These are phyloP conservation scores for Apamea sordens DNA, from an alignment of 2,888 invertebrate species.

Conservation along the genomic window DNA sequence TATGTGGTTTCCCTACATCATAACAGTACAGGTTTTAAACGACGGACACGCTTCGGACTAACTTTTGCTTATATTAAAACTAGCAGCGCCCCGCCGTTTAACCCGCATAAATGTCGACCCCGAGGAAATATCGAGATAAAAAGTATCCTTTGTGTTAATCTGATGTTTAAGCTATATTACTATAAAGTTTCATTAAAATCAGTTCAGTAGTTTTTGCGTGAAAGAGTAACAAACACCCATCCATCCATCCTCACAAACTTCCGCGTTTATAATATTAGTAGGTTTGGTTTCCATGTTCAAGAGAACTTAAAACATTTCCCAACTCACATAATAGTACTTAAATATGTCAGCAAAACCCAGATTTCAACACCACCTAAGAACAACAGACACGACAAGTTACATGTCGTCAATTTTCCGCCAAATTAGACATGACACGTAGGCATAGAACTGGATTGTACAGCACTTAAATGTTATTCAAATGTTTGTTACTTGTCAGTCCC, in stretches of 20 bases:
- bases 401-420: slow-evolving; percentile 29
- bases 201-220: too few species aligned
- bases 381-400: neutral
- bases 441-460: slow-evolving; percentile 36
- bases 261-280: too few species aligned
- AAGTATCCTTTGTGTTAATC: too few species aligned
- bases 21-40: neutral
- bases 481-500: slow-evolving; percentile 39
- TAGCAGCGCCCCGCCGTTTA: too few species aligned
- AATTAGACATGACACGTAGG: slow-evolving; percentile 36
- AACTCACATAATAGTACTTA: neutral
- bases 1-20: neutral
- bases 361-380: neutral
- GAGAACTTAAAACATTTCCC: neutral
- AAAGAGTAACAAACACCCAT: too few species aligned
- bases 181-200: too few species aligned
- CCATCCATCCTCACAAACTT: too few species aligned
- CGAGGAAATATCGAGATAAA: too few species aligned
- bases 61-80: neutral
- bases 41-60: neutral
- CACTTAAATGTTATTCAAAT: slow-evolving; percentile 25
- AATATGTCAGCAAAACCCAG: neutral
- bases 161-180: too few species aligned
- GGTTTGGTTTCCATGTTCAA: neutral
- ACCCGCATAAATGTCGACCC: too few species aligned